A percentile compares a stretch with the other conserved stretches of the same genome.
Conservation (phyloP, 2,113 vertebrate genomes). For the Gobio gobio region DNA sequence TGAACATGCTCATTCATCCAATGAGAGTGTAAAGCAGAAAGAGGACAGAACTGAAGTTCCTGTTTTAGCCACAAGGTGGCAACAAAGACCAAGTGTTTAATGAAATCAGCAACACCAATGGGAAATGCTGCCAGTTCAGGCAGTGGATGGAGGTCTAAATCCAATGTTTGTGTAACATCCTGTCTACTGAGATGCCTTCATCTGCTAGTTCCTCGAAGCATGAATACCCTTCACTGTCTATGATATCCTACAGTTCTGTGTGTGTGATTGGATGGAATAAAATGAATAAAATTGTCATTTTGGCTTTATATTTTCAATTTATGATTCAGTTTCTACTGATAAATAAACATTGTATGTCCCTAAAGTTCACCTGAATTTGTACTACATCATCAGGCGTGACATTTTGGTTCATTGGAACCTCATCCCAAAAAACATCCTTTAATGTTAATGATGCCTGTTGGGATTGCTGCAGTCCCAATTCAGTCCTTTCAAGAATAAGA, state of each 20-base stretch:
- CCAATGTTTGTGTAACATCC: conserved; percentile 10
- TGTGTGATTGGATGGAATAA: not conserved
- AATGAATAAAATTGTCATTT: not conserved
- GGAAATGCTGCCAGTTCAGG: not conserved
- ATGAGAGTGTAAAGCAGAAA: not conserved
- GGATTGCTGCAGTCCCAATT: not conserved
- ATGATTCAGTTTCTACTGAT: not conserved
- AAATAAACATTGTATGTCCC: not conserved
- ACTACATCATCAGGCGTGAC: not conserved
- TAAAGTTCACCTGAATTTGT: not conserved
- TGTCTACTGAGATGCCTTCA: not conserved
- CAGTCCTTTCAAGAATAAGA: not conserved
- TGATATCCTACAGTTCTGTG: not conserved
- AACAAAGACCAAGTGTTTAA: conserved; percentile 48
- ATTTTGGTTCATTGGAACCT: not conserved
- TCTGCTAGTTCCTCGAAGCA: not conserved
- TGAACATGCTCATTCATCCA: not conserved
- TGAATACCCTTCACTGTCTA: not conserved
- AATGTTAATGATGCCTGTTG: not conserved
- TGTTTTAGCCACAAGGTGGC: conserved; percentile 65
- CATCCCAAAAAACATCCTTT: not conserved
- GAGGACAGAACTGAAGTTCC: not conserved
- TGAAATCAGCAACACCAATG: not conserved
- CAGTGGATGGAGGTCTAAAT: not conserved
- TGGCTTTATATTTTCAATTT: not conserved